Percentiles rank a stretch among this genome's conserved stretches.
Evolutionary conservation across 2,113 vertebrate genomes (phyloP).

Genomic region (Dasyornis broadbenti): DNA sequence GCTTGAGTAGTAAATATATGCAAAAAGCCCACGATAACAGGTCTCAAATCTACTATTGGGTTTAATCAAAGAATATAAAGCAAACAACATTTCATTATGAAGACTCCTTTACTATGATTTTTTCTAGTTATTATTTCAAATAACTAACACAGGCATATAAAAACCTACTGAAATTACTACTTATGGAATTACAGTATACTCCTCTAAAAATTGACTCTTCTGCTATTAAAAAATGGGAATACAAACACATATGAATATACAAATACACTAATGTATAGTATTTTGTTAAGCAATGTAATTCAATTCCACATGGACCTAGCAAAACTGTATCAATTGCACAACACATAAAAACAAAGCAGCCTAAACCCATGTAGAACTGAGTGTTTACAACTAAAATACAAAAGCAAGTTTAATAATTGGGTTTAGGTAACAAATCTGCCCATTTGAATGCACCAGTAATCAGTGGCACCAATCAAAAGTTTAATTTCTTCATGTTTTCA

Average conservation of each 20-base stretch:
- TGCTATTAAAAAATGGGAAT: not conserved
- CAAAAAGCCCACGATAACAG: not conserved
- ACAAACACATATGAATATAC: not conserved
- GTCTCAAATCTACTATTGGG: not conserved
- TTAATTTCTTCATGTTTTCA: not conserved
- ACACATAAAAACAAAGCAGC: not conserved
- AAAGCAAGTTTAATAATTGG: not conserved
- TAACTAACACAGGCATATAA: not conserved
- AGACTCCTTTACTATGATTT: accelerated
- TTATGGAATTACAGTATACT: not conserved
- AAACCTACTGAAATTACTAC: not conserved
- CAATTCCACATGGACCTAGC: not conserved
- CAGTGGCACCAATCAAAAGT: not conserved
- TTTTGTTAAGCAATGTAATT: not conserved
- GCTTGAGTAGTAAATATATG: not conserved
- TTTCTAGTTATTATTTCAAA: not conserved
- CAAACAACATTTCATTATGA: not conserved
- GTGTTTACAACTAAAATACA: not conserved
- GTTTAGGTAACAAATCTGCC: not conserved
- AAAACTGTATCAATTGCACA: not conserved
- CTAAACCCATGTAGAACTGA: not conserved
- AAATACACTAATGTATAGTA: not conserved
- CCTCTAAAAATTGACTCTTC: not conserved
- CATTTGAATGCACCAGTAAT: not conserved
- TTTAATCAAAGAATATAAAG: not conserved